A percentile compares a stretch with the other conserved stretches of the same genome.
Evolutionary conservation across 2,797 vertebrate species (phyloP).

Genomic region (Gobionotothen gibberifrons): DNA sequence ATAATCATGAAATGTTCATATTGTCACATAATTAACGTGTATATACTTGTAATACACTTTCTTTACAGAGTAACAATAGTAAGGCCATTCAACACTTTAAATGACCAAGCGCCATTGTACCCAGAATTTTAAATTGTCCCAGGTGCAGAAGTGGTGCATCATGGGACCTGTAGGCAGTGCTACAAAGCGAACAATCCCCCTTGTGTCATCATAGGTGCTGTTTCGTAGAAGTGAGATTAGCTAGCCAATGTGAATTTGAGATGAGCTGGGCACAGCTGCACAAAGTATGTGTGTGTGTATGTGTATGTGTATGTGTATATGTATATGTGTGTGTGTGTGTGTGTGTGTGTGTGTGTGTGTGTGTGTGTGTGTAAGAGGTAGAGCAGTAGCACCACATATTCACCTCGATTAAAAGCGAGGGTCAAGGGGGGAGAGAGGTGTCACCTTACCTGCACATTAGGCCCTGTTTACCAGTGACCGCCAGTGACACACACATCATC

Average conservation of each 20-base stretch:
- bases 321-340: not conserved
- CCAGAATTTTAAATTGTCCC: constrained; percentile 1
- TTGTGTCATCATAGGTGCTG: constrained; percentile 8
- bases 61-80: not conserved
- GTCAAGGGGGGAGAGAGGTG: constrained; percentile 24
- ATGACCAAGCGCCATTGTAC: not conserved
- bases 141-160: constrained; percentile 31
- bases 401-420: constrained; percentile 37
- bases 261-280: constrained; percentile 37
- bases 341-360: too few species aligned
- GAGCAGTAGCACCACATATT: constrained; percentile 36
- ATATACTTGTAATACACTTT: not conserved
- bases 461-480: constrained; percentile 70
- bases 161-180: constrained; percentile 30
- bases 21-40: too few species aligned
- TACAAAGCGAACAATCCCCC: constrained; percentile 5
- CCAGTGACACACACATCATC: constrained; percentile 53
- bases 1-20: too few species aligned
- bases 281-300: not conserved
- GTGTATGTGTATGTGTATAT: constrained; percentile 11
- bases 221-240: constrained; percentile 5
- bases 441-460: constrained; percentile 68
- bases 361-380: not conserved
- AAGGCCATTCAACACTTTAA: not conserved
- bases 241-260: constrained; percentile 5